Percentiles rank a stretch among this genome's conserved stretches.
These are phyloP conservation scores for Myotis brandtii DNA, from an alignment of 2,113 vertebrate genomes.

Conservation along the genomic window DNA sequence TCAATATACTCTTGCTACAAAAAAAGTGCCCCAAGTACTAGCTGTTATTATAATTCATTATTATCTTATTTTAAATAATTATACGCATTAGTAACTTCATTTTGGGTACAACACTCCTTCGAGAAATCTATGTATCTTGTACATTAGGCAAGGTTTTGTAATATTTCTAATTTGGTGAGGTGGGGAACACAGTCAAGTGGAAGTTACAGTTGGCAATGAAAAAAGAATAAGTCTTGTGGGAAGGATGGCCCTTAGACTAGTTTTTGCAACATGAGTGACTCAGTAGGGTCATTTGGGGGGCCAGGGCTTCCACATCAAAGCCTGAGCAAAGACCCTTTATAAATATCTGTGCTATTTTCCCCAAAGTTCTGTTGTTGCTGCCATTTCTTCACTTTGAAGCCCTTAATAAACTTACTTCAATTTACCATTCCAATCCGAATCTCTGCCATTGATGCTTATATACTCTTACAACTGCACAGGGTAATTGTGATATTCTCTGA, in stretches of 20 bases:
- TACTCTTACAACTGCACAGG: background rate
- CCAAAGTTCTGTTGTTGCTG: background rate
- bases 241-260: background rate
- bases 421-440: background rate
- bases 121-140: background rate
- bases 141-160: background rate
- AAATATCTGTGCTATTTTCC: background rate
- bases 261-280: background rate
- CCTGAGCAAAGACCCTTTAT: background rate
- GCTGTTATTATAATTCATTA: background rate
- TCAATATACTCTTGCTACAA: background rate
- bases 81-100: background rate
- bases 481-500: background rate
- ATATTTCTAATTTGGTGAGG: conserved; percentile 10
- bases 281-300: background rate
- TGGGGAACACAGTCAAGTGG: background rate
- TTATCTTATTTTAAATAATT: conserved; percentile 7
- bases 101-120: background rate
- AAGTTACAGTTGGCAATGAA: background rate
- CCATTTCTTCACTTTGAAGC: background rate
- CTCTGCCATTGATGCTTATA: background rate
- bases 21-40: background rate
- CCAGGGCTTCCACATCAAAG: background rate
- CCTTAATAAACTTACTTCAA: background rate
- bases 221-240: background rate